phyloP scores from a whole-genome alignment of 1,140 invertebrate genomes.

The Medauroidea extradentata region DNA sequence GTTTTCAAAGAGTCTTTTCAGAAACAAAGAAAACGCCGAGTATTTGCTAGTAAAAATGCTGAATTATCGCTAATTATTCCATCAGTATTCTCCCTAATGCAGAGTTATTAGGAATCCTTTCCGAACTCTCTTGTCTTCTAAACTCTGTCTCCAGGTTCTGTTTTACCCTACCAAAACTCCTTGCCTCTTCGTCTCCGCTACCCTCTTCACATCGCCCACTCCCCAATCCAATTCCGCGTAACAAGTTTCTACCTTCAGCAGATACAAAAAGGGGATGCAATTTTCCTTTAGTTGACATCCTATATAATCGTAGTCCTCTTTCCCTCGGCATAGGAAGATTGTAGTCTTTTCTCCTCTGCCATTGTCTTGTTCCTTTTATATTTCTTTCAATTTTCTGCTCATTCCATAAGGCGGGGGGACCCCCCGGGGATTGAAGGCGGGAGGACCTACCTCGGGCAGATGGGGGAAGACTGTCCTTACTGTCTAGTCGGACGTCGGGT shows the following conservation, averaged over 20 bases:
- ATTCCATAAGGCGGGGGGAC: neutral
- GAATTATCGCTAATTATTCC: no score
- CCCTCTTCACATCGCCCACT: neutral
- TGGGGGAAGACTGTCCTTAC: no score
- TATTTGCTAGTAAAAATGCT: no score
- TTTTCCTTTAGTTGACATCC: neutral
- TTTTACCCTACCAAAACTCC: no score
- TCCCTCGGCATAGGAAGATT: neutral
- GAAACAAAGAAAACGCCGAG: no score
- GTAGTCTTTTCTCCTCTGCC: neutral
- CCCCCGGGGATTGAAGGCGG: neutral
- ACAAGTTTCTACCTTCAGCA: neutral
- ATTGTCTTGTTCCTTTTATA: neutral
- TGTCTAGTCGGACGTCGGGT: no score
- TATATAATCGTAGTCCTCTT: slow-evolving; percentile 4
- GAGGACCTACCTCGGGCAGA: neutral
- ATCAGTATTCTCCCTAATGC: no score
- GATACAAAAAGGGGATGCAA: slow-evolving; percentile 1
- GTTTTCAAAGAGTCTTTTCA: no score
- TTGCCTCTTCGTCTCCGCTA: no score
- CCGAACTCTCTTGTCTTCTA: no score
- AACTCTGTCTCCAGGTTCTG: no score
- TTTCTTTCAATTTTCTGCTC: slow-evolving; percentile 9
- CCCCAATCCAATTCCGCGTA: slow-evolving; percentile 5
- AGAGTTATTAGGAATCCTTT: no score